Base-by-base conservation (phyloP, 2,113 vertebrate species). In the Noctilio leporinus region DNA sequence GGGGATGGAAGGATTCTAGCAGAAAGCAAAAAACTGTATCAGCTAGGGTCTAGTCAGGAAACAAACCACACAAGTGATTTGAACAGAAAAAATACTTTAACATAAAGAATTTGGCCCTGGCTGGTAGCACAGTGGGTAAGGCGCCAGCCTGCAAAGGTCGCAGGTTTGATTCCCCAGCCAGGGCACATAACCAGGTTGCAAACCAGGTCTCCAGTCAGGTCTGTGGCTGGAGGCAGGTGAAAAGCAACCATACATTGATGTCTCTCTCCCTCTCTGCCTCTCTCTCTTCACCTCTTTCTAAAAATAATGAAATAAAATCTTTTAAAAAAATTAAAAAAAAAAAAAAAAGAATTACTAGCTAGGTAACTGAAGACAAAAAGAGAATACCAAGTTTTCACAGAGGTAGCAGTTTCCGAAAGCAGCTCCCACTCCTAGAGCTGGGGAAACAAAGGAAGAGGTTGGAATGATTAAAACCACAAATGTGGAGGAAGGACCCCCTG, bases 281-380 rank as follows among this genome's bases (percentile, higher is more conserved):
- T n/a, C n/a, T n/a, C n/a, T n/a, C n/a, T n/a, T n/a, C n/a, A n/a
- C n/a, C n/a, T n/a, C n/a, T n/a, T n/a, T n/a, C n/a, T n/a, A n/a
- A n/a, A n/a, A n/a, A n/a, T n/a, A n/a, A n/a, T n/a, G n/a, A n/a
- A n/a, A n/a, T n/a, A n/a, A n/a, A n/a, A n/a, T n/a, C n/a, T n/a
- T n/a, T n/a, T n/a, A n/a, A n/a, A n/a, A n/a, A n/a, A n/a, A n/a
- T n/a, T n/a, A n/a, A n/a, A n/a, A n/a, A n/a, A n/a, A n/a, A n/a
- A n/a, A n/a, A n/a, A n/a, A n/a, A 28, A 83, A 92, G 45, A 89
- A 78, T 93, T 87, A 28, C 89, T 92, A 81, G 28, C n/a, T 94
- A 86, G 80, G 15, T 84, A 81, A 84, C 57, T 89, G 26, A 90
- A 92, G 67, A 28, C 57, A 87, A 78, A 94, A 96, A 95, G 57